These are phyloP conservation scores for Bombylius major DNA, from an alignment of 2,888 invertebrate species.

Conservation along the genomic window DNA sequence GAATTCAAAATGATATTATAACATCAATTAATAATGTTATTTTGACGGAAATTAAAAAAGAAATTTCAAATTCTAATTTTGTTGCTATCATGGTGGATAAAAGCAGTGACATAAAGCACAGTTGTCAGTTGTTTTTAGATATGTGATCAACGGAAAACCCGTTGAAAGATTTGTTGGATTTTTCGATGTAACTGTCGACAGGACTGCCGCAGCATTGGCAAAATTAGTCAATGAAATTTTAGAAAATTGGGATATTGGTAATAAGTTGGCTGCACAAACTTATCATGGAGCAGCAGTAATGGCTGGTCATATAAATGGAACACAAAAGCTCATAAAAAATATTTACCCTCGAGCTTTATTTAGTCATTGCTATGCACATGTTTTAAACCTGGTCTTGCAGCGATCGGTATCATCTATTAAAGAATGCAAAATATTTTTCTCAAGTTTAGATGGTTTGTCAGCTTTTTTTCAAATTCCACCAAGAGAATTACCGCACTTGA, in stretches of 20 bases:
- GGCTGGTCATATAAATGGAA: constrained; percentile 16
- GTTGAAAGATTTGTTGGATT: constrained; percentile 17
- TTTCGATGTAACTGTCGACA: constrained; percentile 13
- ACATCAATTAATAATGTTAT: background rate
- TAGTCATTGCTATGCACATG: constrained; percentile 18
- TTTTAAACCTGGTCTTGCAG: constrained; percentile 17
- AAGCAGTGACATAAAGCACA: constrained; percentile 20
- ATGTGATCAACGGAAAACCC: constrained; percentile 12
- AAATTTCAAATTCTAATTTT: constrained; percentile 17
- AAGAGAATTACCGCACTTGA: no score
- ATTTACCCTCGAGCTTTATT: constrained; percentile 16
- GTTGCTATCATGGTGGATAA: constrained; percentile 22
- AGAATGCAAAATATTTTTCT: constrained; percentile 22
- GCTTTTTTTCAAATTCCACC: no score
- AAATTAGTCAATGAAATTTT: constrained; percentile 1
- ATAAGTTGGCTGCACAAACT: constrained; percentile 17
- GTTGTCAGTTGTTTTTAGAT: constrained; percentile 21
- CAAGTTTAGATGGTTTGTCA: background rate
- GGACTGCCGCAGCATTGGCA: constrained; percentile 11
- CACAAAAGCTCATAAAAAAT: constrained; percentile 21
- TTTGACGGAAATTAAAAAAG: constrained; percentile 13
- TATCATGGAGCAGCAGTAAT: constrained; percentile 18
- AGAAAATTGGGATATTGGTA: constrained; percentile 1
- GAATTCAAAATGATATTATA: background rate
- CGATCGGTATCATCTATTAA: constrained; percentile 18